Evolutionary conservation across 2,888 invertebrate genomes (phyloP).

Genomic region (Parnassius smintheus): DNA sequence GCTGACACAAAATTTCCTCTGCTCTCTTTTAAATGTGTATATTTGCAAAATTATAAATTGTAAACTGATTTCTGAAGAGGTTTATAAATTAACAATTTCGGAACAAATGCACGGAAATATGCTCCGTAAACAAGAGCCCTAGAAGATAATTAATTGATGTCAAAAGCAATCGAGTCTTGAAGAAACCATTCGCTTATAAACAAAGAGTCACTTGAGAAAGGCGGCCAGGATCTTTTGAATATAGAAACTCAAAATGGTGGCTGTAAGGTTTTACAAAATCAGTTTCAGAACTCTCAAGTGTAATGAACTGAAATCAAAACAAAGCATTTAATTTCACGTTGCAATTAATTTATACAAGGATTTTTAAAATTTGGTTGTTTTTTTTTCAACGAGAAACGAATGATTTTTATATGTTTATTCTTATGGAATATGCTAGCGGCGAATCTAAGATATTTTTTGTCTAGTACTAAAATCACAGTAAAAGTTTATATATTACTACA

Average conservation of each 20-base stretch:
- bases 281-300: neutral
- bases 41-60: neutral
- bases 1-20: no score
- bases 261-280: slow-evolving; percentile 7
- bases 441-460: no score
- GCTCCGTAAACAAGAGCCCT: slow-evolving; percentile 11
- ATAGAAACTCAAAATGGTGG: slow-evolving; percentile 17
- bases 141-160: slow-evolving; percentile 25
- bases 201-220: slow-evolving; percentile 32
- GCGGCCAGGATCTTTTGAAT: slow-evolving; percentile 15
- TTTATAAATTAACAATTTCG: slow-evolving; percentile 14
- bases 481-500: no score
- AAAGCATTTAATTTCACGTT: neutral
- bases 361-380: neutral
- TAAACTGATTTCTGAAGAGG: slow-evolving; percentile 13
- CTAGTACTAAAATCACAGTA: no score
- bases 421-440: no score
- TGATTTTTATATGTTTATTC: no score
- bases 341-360: neutral
- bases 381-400: no score
- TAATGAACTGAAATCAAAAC: slow-evolving; percentile 7
- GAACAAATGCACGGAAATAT: slow-evolving; percentile 13
- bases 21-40: no score
- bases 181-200: slow-evolving; percentile 33
- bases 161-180: slow-evolving; percentile 22